A percentile compares a stretch with the other conserved stretches of the same genome.
Evolutionary conservation across 2,888 invertebrate genomes (phyloP).

Genomic region (Dryobotodes eremita): DNA sequence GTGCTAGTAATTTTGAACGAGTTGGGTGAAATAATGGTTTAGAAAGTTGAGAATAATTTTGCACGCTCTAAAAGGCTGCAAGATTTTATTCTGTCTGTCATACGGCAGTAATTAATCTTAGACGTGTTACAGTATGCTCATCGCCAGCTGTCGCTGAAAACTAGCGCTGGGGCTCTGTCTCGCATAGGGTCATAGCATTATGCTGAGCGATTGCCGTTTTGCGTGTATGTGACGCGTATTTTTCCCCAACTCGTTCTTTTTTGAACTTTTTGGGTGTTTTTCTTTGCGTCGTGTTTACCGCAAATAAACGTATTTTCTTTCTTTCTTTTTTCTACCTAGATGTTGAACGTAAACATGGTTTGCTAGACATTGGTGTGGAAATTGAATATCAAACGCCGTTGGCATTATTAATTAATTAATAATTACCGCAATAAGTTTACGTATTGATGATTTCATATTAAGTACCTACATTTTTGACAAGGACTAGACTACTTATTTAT

Average conservation of each 20-base stretch:
- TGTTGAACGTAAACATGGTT: not conserved
- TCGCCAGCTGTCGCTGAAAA: too few relatives aligned
- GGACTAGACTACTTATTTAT: not conserved
- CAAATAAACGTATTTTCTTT: too few relatives aligned
- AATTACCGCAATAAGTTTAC: not conserved
- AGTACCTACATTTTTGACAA: not conserved
- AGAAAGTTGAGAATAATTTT: constrained; percentile 40
- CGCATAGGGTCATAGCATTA: too few relatives aligned
- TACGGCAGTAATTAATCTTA: constrained; percentile 16
- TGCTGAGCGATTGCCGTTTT: too few relatives aligned
- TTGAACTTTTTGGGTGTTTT: too few relatives aligned
- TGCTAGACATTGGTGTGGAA: not conserved
- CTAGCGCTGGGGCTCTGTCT: too few relatives aligned
- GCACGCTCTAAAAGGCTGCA: constrained; percentile 12
- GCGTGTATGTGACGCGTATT: too few relatives aligned
- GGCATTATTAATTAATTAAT: too few relatives aligned
- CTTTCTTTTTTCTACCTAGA: not conserved
- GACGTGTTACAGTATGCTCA: not conserved
- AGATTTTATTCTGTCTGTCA: constrained; percentile 13
- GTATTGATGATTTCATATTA: not conserved
- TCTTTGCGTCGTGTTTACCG: too few relatives aligned
- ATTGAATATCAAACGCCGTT: not conserved
- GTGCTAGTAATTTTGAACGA: constrained; percentile 42
- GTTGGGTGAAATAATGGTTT: constrained; percentile 31
- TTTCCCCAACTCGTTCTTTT: too few relatives aligned